Conservation (phyloP, 2,888 invertebrate genomes). For the Auanema freiburgensis region DNA sequence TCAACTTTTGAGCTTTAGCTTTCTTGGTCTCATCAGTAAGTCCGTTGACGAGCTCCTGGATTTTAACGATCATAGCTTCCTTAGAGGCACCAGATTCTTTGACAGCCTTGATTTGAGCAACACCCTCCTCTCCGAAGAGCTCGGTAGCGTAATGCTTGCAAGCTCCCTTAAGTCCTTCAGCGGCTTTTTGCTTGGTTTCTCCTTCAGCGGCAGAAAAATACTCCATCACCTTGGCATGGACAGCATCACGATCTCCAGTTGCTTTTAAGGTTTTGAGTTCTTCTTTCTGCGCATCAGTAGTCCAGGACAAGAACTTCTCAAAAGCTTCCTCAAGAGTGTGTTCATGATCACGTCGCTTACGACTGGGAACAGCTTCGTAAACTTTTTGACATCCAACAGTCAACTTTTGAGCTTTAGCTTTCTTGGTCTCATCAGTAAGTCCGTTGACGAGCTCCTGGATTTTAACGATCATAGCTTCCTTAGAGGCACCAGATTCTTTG, state of each 20-base stretch:
- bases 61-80: conserved; percentile 26
- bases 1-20: conserved; percentile 10
- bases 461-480: conserved; percentile 26
- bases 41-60: conserved; percentile 16
- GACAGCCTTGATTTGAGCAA: conserved; percentile 36
- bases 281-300: conserved; percentile 21
- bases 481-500: no score
- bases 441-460: conserved; percentile 18
- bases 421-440: conserved; percentile 19
- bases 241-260: conserved; percentile 15
- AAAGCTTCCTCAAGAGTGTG: conserved; percentile 18
- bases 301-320: conserved; percentile 21
- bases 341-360: conserved; percentile 22
- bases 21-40: conserved; percentile 22
- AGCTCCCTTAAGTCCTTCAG: conserved; percentile 25
- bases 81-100: conserved; percentile 40
- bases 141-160: conserved; percentile 35
- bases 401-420: conserved; percentile 12
- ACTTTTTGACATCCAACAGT: conserved; percentile 26
- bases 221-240: conserved; percentile 26
- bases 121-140: conserved; percentile 43
- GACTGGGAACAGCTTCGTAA: conserved; percentile 18
- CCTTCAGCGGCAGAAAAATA: conserved; percentile 23
- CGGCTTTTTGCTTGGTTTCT: conserved; percentile 21
- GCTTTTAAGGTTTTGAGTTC: conserved; percentile 14